Percentiles rank a stretch among this genome's conserved stretches.
Conservation (phyloP, 2,888 invertebrate species). For the Uropetala carovei region DNA sequence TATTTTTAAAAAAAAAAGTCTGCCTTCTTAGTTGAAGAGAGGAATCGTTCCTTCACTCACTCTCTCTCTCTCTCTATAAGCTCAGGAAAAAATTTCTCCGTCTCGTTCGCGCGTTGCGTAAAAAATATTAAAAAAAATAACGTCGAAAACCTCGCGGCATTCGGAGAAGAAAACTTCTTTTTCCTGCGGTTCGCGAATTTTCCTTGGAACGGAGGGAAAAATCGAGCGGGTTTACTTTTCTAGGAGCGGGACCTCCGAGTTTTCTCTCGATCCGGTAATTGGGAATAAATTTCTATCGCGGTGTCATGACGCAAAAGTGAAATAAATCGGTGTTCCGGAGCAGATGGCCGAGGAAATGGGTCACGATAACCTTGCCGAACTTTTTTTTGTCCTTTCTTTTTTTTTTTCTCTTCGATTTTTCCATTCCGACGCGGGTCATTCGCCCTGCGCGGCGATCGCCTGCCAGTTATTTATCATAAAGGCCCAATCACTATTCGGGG, state of each 20-base stretch:
- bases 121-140: background rate
- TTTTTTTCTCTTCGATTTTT: background rate
- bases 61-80: no score
- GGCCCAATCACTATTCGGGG: background rate
- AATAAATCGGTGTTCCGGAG: background rate
- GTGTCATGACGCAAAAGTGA: no score
- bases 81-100: background rate
- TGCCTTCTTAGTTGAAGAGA: background rate
- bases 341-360: constrained; percentile 47
- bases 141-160: background rate
- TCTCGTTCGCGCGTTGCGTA: background rate
- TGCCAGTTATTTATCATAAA: constrained; percentile 43
- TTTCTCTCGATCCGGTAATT: background rate
- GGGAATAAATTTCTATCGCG: background rate
- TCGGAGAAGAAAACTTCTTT: background rate
- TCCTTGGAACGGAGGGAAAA: background rate
- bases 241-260: background rate
- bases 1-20: background rate
- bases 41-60: background rate
- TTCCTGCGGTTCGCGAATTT: background rate
- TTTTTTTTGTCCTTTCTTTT: background rate
- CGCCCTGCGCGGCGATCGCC: constrained; percentile 26
- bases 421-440: constrained; percentile 40
- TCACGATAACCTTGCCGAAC: constrained; percentile 34
- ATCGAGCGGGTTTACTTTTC: background rate